phyloP scores from a whole-genome alignment of 2,888 invertebrate species.

The Tetanocera ferruginea region DNA sequence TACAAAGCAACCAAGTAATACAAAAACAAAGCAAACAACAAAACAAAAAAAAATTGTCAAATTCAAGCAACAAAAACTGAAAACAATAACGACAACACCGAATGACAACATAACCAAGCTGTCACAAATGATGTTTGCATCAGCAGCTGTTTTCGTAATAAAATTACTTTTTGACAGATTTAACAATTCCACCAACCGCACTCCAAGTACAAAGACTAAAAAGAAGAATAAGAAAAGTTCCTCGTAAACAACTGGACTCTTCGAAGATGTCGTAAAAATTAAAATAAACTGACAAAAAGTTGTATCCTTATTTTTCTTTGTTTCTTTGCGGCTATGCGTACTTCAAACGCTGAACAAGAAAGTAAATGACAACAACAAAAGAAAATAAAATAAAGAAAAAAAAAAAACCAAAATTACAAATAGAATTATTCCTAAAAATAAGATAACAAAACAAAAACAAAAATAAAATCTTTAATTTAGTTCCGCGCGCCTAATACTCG shows the following conservation, averaged over 20 bases:
- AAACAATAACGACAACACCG: not conserved
- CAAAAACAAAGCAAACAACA: too few relatives aligned
- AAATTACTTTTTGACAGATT: constrained; percentile 28
- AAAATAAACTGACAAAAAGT: constrained; percentile 13
- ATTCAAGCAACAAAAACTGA: too few relatives aligned
- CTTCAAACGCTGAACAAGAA: not conserved
- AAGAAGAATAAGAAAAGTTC: not conserved
- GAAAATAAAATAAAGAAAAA: not conserved
- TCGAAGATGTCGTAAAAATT: constrained; percentile 21
- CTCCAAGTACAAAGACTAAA: not conserved
- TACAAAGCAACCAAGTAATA: not conserved
- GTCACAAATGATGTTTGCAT: constrained; percentile 12
- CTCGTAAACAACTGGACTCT: constrained; percentile 9
- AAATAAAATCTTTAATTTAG: constrained; percentile 21
- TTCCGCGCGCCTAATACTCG: constrained; percentile 19
- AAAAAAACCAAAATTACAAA: not conserved
- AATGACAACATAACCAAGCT: not conserved
- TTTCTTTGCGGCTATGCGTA: not conserved
- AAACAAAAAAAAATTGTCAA: not conserved
- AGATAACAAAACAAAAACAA: not conserved
- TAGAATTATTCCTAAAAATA: not conserved
- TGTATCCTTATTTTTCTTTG: not conserved
- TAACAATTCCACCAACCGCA: constrained; percentile 4
- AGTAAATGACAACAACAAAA: not conserved
- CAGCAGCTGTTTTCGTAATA: constrained; percentile 22